Conservation (phyloP, 2,113 vertebrate genomes). For the Ammodytes marinus region DNA sequence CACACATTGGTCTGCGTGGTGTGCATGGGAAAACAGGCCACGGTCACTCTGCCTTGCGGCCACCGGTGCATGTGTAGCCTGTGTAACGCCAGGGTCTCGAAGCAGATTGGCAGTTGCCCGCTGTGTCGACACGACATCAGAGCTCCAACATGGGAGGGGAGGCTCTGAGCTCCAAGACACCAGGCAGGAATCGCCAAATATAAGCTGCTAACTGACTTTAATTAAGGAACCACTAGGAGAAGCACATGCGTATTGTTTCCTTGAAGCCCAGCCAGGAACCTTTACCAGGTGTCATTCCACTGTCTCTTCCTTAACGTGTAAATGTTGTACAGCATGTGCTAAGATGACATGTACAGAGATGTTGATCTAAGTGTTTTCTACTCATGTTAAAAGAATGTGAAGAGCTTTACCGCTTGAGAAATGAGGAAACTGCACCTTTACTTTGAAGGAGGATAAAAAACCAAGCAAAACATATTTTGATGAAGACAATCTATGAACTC, state of each 20-base stretch:
- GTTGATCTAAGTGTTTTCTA: not conserved
- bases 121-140: conserved; percentile 74
- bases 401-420: not conserved
- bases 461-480: not conserved
- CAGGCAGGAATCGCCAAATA: not conserved
- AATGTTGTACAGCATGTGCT: conserved; percentile 8
- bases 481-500: not conserved
- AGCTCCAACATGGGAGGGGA: not conserved
- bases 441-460: not conserved
- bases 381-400: not conserved
- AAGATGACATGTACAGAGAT: not conserved
- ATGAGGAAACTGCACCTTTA: not conserved
- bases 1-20: conserved; percentile 71
- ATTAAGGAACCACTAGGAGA: not conserved
- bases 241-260: not conserved
- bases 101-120: conserved; percentile 75
- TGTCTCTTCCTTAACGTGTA: not conserved
- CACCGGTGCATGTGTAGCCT: conserved; percentile 79
- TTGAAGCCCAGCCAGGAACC: not conserved
- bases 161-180: not conserved
- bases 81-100: conserved; percentile 54
- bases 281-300: not conserved
- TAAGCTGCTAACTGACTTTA: not conserved
- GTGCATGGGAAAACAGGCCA: conserved; percentile 61
- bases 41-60: conserved; percentile 68